These are phyloP conservation scores for Corydoras maculifer DNA, from an alignment of 2,113 vertebrate genomes.

Conservation along the genomic window DNA sequence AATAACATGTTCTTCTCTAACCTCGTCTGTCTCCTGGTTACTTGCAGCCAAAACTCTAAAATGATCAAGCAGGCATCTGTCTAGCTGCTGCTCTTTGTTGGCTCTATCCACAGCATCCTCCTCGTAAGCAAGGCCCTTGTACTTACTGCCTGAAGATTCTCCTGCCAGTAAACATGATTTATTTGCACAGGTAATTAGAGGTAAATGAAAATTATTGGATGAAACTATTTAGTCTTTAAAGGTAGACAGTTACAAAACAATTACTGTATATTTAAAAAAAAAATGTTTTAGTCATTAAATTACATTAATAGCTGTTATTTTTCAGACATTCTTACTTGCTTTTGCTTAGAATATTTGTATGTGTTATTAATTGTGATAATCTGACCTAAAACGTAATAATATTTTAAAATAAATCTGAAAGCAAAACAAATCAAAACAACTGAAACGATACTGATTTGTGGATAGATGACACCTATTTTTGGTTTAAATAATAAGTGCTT, in stretches of 20 bases:
- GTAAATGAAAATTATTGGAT: background rate
- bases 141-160: constrained; percentile 35
- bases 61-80: constrained; percentile 54
- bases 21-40: constrained; percentile 54
- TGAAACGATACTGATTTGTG: too few species aligned
- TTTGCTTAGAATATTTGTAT: too few species aligned
- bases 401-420: too few species aligned
- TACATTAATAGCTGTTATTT: too few species aligned
- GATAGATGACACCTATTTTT: too few species aligned
- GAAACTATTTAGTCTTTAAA: background rate
- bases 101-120: constrained; percentile 38
- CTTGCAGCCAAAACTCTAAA: constrained; percentile 53
- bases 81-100: constrained; percentile 31
- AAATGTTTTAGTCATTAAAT: too few species aligned
- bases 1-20: constrained; percentile 4
- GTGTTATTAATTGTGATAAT: too few species aligned
- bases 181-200: background rate
- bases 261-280: background rate
- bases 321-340: too few species aligned
- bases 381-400: too few species aligned
- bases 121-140: constrained; percentile 53
- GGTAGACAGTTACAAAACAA: background rate
- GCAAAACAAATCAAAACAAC: too few species aligned
- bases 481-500: too few species aligned
- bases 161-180: constrained; percentile 34